Evolutionary conservation across 2,888 invertebrate species (phyloP).

Genomic region (Mycogona germanica): DNA sequence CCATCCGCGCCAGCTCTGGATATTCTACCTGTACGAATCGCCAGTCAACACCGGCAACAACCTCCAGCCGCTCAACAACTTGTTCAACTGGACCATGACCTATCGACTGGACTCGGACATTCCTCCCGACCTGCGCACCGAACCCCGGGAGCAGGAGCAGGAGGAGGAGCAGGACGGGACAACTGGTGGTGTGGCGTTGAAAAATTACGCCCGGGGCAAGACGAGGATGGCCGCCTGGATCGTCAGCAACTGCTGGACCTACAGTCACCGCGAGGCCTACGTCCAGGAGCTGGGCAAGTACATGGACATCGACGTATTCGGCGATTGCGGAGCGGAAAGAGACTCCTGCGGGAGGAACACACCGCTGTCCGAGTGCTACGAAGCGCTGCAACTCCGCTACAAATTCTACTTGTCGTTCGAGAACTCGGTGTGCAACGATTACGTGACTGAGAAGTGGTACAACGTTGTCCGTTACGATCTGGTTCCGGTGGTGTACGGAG

Average conservation of each 20-base stretch:
- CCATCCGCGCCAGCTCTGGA: slow-evolving; percentile 19
- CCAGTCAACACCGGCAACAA: slow-evolving; percentile 21
- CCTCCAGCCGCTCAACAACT: slow-evolving; percentile 15
- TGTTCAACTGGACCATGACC: slow-evolving; percentile 31
- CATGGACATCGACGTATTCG: slow-evolving; percentile 19
- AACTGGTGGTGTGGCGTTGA: background rate
- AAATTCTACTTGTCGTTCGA: slow-evolving; percentile 24
- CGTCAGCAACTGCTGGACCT: slow-evolving; percentile 29
- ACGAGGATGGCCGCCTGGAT: slow-evolving; percentile 26
- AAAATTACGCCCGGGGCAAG: slow-evolving; percentile 21
- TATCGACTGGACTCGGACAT: slow-evolving; percentile 27
- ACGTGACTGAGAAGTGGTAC: slow-evolving; percentile 22
- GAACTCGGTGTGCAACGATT: slow-evolving; percentile 22
- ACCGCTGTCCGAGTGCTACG: background rate
- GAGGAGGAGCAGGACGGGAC: background rate
- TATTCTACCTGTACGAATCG: slow-evolving; percentile 22
- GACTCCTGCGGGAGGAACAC: background rate
- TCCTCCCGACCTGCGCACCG: background rate
- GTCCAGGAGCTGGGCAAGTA: slow-evolving; percentile 16
- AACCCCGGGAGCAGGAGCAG: no score
- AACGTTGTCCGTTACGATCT: background rate
- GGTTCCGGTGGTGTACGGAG: slow-evolving; percentile 18
- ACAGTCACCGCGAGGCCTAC: slow-evolving; percentile 16
- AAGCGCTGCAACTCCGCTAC: slow-evolving; percentile 11
- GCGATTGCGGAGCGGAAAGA: slow-evolving; percentile 12